phyloP scores from a whole-genome alignment of 2,888 invertebrate species.

The Hemaris fuciformis region DNA sequence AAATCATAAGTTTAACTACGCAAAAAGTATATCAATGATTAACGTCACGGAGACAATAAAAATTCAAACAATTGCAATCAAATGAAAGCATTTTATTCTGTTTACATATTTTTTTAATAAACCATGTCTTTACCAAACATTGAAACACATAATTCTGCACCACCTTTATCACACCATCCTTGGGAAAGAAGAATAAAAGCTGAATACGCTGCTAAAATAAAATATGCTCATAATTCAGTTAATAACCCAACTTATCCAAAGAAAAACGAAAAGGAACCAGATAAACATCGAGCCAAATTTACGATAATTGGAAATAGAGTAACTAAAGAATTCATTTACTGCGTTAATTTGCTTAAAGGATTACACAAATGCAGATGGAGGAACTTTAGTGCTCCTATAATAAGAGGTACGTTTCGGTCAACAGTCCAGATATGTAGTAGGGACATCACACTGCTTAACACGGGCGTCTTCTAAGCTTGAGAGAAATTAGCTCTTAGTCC shows the following conservation, averaged over 20 bases:
- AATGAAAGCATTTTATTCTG: not conserved
- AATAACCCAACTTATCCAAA: constrained; percentile 55
- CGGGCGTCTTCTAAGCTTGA: no score
- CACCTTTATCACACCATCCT: constrained; percentile 45
- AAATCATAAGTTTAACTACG: no score
- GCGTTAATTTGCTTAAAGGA: constrained; percentile 52
- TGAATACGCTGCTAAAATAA: constrained; percentile 39
- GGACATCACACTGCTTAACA: no score
- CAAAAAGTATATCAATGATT: not conserved
- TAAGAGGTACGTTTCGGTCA: constrained; percentile 67
- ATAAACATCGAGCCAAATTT: constrained; percentile 43
- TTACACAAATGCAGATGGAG: constrained; percentile 59
- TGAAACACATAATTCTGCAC: constrained; percentile 30
- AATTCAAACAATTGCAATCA: not conserved
- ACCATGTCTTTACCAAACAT: constrained; percentile 39
- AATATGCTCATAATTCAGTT: constrained; percentile 62
- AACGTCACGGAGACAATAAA: not conserved
- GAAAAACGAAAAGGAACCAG: constrained; percentile 32
- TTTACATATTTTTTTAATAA: not conserved
- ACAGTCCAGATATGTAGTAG: no score
- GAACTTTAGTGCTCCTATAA: constrained; percentile 52
- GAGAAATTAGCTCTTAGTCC: no score
- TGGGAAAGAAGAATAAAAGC: constrained; percentile 59
- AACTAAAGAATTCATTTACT: constrained; percentile 62
- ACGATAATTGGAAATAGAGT: constrained; percentile 62